Conservation (phyloP, 2,888 invertebrate genomes). For the Macaria liturata region DNA sequence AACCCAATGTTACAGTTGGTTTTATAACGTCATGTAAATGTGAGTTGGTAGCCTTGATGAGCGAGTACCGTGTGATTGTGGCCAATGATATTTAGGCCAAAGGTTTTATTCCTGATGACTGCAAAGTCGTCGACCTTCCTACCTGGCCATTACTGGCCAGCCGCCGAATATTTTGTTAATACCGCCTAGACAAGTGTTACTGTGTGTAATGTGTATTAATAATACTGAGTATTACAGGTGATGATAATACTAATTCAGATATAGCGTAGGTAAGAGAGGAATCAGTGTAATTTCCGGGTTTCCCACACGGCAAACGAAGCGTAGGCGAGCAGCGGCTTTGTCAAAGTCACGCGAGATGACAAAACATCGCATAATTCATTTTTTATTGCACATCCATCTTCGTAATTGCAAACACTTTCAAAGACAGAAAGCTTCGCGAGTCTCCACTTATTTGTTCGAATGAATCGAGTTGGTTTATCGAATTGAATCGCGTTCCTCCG, state of each 20-base stretch:
- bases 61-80: conserved; percentile 19
- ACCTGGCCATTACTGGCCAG: conserved; percentile 43
- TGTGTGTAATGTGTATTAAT: conserved; percentile 27
- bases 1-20: conserved; percentile 4
- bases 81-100: conserved; percentile 25
- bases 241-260: conserved; percentile 21
- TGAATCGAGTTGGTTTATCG: conserved; percentile 17
- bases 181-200: conserved; percentile 42
- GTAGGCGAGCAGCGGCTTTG: conserved; percentile 42
- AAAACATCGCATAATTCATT: conserved; percentile 20
- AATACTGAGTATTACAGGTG: conserved; percentile 1
- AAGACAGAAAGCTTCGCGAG: conserved; percentile 12
- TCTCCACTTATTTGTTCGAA: conserved; percentile 4
- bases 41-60: conserved; percentile 21
- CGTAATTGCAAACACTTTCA: conserved; percentile 28
- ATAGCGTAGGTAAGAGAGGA: conserved; percentile 28
- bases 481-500: conserved; percentile 20
- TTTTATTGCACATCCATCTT: conserved; percentile 30
- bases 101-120: conserved; percentile 33
- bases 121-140: conserved; percentile 50
- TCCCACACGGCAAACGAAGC: conserved; percentile 44
- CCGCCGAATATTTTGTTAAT: conserved; percentile 45
- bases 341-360: conserved; percentile 21
- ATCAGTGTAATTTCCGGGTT: conserved; percentile 52
- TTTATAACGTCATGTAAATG: conserved; percentile 17